phyloP scores from a whole-genome alignment of 2,888 invertebrate species.

The Leptopilina syphax region DNA sequence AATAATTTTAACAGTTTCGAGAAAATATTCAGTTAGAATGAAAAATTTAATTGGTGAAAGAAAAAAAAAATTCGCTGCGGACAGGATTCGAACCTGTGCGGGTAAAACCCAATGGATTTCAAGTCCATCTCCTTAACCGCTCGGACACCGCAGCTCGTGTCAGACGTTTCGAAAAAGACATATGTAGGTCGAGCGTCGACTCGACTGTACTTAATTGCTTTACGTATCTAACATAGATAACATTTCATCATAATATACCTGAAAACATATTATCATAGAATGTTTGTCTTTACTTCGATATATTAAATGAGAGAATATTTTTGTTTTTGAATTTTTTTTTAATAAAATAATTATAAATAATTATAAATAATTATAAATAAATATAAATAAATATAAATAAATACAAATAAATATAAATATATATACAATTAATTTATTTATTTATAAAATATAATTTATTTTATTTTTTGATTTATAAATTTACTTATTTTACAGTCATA shows the following conservation, averaged over 20 bases:
- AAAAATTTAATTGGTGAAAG: conserved; percentile 1
- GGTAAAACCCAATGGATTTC: conserved; percentile 76
- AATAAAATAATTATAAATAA: conserved; percentile 33
- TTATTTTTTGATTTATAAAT: too few species aligned
- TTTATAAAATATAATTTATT: too few species aligned
- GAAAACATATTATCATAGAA: not conserved
- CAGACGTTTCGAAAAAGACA: conserved; percentile 47
- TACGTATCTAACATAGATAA: not conserved
- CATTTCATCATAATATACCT: not conserved
- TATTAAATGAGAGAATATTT: not conserved
- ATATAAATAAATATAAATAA: too few species aligned
- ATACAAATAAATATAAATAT: too few species aligned
- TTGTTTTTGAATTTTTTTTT: conserved; percentile 54
- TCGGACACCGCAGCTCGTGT: conserved; percentile 74
- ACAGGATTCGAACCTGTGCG: conserved; percentile 77
- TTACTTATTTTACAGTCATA: too few species aligned
- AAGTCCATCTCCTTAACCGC: conserved; percentile 77
- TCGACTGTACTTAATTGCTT: not conserved
- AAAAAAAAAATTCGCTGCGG: conserved; percentile 73
- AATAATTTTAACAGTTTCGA: too few species aligned
- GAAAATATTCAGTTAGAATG: too few species aligned
- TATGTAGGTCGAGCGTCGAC: not conserved
- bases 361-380: too few species aligned
- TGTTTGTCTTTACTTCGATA: not conserved
- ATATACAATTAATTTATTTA: too few species aligned